A percentile compares a stretch with the other conserved stretches of the same genome.
Conservation (phyloP, 2,888 invertebrate species). For the Meloe dianella region DNA sequence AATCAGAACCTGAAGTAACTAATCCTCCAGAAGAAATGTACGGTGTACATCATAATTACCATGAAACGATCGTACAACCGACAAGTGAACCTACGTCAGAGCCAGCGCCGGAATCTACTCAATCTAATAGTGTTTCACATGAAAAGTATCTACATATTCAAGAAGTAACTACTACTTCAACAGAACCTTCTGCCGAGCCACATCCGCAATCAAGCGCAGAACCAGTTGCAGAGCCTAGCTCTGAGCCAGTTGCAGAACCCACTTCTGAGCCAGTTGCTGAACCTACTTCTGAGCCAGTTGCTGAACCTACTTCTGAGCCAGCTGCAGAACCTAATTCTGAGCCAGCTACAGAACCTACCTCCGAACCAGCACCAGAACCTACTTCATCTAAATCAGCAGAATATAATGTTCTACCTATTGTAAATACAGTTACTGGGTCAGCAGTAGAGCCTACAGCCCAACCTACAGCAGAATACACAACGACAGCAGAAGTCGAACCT, state of each 20-base stretch:
- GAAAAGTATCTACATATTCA: slow-evolving; percentile 39
- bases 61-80: background rate
- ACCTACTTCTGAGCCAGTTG: slow-evolving; percentile 39
- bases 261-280: slow-evolving; percentile 36
- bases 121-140: slow-evolving; percentile 17
- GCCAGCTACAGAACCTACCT: slow-evolving; percentile 36
- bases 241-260: slow-evolving; percentile 43
- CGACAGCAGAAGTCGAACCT: background rate
- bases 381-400: slow-evolving; percentile 37
- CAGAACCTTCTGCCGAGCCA: slow-evolving; percentile 42
- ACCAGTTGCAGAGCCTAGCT: slow-evolving; percentile 38
- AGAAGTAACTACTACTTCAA: slow-evolving; percentile 49
- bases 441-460: slow-evolving; percentile 19
- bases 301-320: slow-evolving; percentile 41
- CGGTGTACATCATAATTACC: background rate
- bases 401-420: slow-evolving; percentile 32
- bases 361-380: slow-evolving; percentile 40
- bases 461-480: slow-evolving; percentile 34
- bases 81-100: slow-evolving; percentile 11
- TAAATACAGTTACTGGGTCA: slow-evolving; percentile 44
- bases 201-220: slow-evolving; percentile 35
- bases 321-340: slow-evolving; percentile 41
- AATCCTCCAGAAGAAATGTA: slow-evolving; percentile 18
- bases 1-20: no score
- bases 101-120: no score